These are phyloP conservation scores for Frankliniella intonsa DNA, from an alignment of 2,888 invertebrate genomes.

Conservation along the genomic window DNA sequence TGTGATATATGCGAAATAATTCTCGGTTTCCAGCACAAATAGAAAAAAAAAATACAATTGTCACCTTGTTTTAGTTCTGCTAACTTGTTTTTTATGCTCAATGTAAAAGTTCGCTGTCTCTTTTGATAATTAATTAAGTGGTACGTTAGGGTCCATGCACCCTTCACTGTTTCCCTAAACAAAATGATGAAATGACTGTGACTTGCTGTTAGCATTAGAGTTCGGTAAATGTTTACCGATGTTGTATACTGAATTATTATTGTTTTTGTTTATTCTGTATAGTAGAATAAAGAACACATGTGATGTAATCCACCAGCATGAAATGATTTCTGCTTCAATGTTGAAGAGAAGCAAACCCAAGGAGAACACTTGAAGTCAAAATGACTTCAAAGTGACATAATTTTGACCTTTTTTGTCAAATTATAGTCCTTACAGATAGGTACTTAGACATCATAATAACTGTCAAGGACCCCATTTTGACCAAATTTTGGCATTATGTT, in stretches of 20 bases:
- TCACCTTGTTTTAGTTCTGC: not conserved
- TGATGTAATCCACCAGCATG: not conserved
- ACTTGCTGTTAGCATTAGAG: not conserved
- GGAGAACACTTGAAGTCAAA: no score
- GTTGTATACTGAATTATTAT: slow-evolving; percentile 21
- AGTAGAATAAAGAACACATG: slow-evolving; percentile 10
- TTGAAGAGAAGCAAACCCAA: no score
- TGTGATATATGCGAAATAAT: not conserved
- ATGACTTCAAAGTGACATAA: no score
- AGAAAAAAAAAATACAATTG: not conserved
- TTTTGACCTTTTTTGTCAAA: no score
- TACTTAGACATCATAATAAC: no score
- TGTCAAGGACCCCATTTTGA: no score
- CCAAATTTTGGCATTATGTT: no score
- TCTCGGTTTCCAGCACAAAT: not conserved
- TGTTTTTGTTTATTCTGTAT: slow-evolving; percentile 1
- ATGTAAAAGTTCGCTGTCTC: not conserved
- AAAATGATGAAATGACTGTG: slow-evolving; percentile 24
- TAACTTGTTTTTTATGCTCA: slow-evolving; percentile 13
- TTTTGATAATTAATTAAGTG: not conserved
- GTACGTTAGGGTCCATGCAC: not conserved
- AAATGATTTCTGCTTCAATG: no score
- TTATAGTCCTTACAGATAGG: no score
- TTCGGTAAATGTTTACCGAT: not conserved
- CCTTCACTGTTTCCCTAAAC: not conserved